A percentile compares a stretch with the other conserved stretches of the same genome.
Evolutionary conservation across 2,113 vertebrate genomes (phyloP).

Genomic region (Prionailurus viverrinus): DNA sequence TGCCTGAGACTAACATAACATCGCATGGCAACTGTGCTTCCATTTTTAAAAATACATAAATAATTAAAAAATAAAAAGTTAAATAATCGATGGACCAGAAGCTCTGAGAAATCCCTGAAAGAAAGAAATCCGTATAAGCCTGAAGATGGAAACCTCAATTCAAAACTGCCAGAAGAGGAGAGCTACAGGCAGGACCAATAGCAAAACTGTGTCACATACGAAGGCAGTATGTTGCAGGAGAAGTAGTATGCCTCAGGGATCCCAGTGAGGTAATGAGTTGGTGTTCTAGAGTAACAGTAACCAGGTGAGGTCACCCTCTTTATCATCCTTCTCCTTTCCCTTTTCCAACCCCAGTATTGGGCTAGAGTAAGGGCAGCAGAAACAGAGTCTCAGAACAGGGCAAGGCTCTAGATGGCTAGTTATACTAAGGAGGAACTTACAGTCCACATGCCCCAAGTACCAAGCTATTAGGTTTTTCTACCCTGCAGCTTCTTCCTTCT

Average conservation of each 20-base stretch:
- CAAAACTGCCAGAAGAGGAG: not conserved
- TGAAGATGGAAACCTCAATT: not conserved
- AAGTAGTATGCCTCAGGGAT: not conserved
- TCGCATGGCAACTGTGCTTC: not conserved
- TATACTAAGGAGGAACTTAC: too few relatives aligned
- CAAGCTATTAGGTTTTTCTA: not conserved
- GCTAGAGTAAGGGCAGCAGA: not conserved
- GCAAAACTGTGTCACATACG: too few relatives aligned
- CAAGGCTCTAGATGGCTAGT: not conserved
- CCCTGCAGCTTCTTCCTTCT: not conserved
- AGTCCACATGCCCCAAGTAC: not conserved
- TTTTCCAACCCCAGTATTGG: not conserved
- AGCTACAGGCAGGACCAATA: not conserved
- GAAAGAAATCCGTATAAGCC: not conserved
- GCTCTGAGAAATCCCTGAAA: not conserved
- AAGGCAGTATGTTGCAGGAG: not conserved
- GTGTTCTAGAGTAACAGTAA: not conserved
- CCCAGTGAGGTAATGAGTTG: not conserved
- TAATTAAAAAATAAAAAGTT: not conserved
- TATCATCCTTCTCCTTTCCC: not conserved
- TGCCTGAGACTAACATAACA: not conserved
- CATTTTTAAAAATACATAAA: not conserved
- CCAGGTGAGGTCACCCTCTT: not conserved
- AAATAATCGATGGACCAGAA: not conserved
- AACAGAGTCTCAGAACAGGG: not conserved